Evolutionary conservation across 2,113 vertebrate species (phyloP).

Genomic region (Glaucomys volans): DNA sequence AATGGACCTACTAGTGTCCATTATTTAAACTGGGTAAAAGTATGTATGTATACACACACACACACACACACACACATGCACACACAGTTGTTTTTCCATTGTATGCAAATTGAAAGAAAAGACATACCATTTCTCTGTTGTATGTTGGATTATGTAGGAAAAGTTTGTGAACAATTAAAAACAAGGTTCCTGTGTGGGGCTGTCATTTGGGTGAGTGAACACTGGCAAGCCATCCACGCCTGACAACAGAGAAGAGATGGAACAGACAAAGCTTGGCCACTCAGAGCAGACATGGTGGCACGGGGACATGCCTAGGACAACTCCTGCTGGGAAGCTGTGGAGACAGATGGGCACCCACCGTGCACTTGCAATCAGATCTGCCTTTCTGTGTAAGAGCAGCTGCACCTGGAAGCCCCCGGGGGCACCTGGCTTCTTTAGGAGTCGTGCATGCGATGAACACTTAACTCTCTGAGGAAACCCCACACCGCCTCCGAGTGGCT

Average conservation of each 20-base stretch:
- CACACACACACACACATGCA: conserved; percentile 19
- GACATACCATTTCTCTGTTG: conserved; percentile 85
- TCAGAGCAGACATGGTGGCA: neutral
- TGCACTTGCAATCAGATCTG: rapidly evolving
- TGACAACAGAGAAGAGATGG: neutral
- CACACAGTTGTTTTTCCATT: conserved; percentile 85
- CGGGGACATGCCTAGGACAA: rapidly evolving
- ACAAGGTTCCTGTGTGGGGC: conserved; percentile 78
- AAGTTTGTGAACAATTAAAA: conserved; percentile 86
- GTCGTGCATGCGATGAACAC: no score
- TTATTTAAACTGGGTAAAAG: conserved; percentile 86
- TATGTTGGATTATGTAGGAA: conserved; percentile 85
- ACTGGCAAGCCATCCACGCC: rapidly evolving
- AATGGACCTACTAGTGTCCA: conserved; percentile 77
- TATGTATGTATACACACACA: conserved; percentile 76
- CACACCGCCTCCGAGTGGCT: neutral
- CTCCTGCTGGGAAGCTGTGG: neutral
- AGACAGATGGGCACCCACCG: rapidly evolving
- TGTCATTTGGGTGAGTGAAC: neutral
- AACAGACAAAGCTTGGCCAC: neutral
- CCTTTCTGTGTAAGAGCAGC: no score
- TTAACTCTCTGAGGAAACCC: neutral
- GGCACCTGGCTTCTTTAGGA: neutral
- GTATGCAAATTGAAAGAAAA: conserved; percentile 85
- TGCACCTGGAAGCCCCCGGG: neutral